Evolutionary conservation across 2,113 vertebrate genomes (phyloP), one percentile per base, ranked within the genome.

Genomic region (Heloderma charlesbogerti): DNA sequence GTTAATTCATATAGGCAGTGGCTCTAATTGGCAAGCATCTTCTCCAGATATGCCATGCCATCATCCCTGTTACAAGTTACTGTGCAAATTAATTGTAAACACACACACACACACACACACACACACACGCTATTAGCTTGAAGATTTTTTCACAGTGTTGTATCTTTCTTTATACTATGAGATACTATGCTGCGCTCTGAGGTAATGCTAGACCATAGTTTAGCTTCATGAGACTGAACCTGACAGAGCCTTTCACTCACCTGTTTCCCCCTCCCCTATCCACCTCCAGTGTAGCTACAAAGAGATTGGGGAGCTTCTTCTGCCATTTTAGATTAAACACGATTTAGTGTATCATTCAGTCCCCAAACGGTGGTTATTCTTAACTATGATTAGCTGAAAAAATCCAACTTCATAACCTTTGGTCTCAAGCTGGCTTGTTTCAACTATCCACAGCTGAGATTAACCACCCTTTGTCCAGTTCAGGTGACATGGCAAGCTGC

Each of bases 1-100:
- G 92, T 88, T 92, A 94, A 92, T 93, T 94, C 63, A 93, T 89
- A 77, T n/a, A 63, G 84, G 84, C 7, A 92, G 90, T 6, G 4
- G 8, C 45, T 94, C 92, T 93, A 87, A 93, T 88, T 94, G 90
- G 91, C 83, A 94, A 93, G 92, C n/a, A 4, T 40, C 45, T 84
- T 82, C 77, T 88, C 6, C 63, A 79, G 75, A 79, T 80, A 80
- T 51, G 54, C 60, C 71, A 78, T 2, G 29, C 37, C 74, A 71
- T 54, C 57, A 40, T 80, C 77, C 9, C 66, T 80, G 63, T 51
- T 40, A 43, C 37, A 81, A 95, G 92, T 90, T 0, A 54, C 37
- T 90, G 20, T n/a, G 77, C 81, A 90, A 86, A 78, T 84, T 67
- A 57, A 57, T 75, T 86, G 57, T 79, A 67, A 34, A 54, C 63